These are phyloP conservation scores for Protomyctophum bolini DNA, from an alignment of 2,113 vertebrate species.

Conservation along the genomic window DNA sequence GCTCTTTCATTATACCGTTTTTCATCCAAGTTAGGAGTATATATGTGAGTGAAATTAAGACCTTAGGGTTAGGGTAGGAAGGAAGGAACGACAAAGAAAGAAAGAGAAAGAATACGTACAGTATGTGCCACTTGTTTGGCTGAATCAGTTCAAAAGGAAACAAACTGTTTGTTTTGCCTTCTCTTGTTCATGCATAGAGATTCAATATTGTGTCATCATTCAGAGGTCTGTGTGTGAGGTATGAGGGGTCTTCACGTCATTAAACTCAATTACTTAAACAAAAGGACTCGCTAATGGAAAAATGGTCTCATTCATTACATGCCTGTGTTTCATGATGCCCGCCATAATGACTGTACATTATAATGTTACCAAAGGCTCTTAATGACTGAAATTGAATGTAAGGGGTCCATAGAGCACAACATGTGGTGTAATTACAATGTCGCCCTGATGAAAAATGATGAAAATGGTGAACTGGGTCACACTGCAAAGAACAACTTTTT, in stretches of 20 bases:
- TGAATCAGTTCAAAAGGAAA: slow-evolving; percentile 17
- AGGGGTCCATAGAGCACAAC: slow-evolving; percentile 54
- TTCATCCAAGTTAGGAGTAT: too few species aligned
- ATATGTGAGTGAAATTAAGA: too few species aligned
- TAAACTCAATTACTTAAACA: slow-evolving; percentile 69
- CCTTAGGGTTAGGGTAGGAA: too few species aligned
- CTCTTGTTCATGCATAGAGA: slow-evolving; percentile 12
- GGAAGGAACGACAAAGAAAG: too few species aligned
- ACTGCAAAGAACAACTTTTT: neutral
- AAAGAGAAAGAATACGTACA: too few species aligned
- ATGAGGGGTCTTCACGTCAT: slow-evolving; percentile 46
- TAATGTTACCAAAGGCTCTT: slow-evolving; percentile 58
- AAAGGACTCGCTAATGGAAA: slow-evolving; percentile 62
- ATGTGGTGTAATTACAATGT: slow-evolving; percentile 58
- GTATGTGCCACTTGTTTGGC: too few species aligned
- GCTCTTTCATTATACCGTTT: too few species aligned
- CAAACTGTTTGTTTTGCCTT: slow-evolving; percentile 3
- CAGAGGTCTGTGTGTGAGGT: slow-evolving; percentile 23
- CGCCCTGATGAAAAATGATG: slow-evolving; percentile 41
- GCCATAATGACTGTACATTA: slow-evolving; percentile 34
- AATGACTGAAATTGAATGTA: slow-evolving; percentile 59
- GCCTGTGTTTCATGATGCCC: slow-evolving; percentile 66
- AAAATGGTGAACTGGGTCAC: slow-evolving; percentile 33
- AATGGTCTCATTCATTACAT: slow-evolving; percentile 55
- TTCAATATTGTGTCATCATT: slow-evolving; percentile 18